Conservation (phyloP, 2,797 vertebrate species). For the Novumbra hubbsi region DNA sequence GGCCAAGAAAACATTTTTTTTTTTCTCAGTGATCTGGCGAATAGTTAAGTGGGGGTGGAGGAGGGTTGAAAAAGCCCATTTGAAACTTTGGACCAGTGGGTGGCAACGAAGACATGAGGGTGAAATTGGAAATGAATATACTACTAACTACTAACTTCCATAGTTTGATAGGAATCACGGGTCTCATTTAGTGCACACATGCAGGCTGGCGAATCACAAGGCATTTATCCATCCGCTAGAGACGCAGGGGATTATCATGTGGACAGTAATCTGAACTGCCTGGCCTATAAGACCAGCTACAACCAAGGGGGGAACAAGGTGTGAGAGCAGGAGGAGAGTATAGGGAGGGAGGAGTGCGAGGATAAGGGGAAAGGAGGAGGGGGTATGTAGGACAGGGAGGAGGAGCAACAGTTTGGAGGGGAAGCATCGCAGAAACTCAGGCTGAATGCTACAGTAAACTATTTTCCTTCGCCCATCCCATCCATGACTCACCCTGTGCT, state of each 20-base stretch:
- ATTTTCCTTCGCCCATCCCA: slow-evolving; percentile 43
- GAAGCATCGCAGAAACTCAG: slow-evolving; percentile 63
- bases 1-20: too few species aligned
- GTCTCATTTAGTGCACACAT: too few species aligned
- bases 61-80: too few species aligned
- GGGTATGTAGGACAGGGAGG: slow-evolving; percentile 54
- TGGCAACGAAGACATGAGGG: too few species aligned
- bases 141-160: too few species aligned
- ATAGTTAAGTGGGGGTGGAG: too few species aligned
- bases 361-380: slow-evolving; percentile 43
- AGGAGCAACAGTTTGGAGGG: slow-evolving; percentile 70
- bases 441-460: slow-evolving; percentile 60
- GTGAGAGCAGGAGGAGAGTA: not conserved
- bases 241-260: slow-evolving; percentile 76
- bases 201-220: slow-evolving; percentile 72
- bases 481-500: slow-evolving; percentile 1
- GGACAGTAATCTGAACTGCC: slow-evolving; percentile 71
- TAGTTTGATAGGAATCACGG: too few species aligned
- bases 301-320: slow-evolving; percentile 15
- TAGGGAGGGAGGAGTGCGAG: slow-evolving; percentile 62
- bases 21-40: too few species aligned
- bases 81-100: too few species aligned
- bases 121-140: too few species aligned
- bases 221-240: slow-evolving; percentile 63
- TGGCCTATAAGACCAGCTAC: slow-evolving; percentile 69